Evolutionary conservation across 23 tunicate species (phyloP).

Genomic region (Oikopleura vanhoeffeni): DNA sequence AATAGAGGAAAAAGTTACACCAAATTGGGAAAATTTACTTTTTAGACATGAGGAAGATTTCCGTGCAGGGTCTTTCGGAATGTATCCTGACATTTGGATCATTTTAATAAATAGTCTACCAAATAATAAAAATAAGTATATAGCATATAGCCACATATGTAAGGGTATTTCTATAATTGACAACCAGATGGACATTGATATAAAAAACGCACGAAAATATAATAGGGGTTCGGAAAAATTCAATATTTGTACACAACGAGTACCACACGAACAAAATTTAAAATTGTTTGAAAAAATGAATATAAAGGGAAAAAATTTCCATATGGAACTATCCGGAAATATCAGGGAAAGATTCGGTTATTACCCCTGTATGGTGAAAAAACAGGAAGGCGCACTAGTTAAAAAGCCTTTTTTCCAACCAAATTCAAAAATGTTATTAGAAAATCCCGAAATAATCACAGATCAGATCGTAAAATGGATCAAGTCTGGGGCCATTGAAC

Average conservation of each 20-base stretch:
- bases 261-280: no score
- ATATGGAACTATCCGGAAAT: no score
- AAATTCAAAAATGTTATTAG: not conserved
- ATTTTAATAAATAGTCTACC: not conserved
- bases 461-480: not conserved
- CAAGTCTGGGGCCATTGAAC: not conserved
- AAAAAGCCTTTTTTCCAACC: not conserved
- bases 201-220: no score
- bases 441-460: not conserved
- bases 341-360: not conserved
- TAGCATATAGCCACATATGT: not conserved
- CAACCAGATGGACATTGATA: not conserved
- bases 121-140: not conserved
- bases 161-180: not conserved
- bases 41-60: not conserved
- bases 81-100: not conserved
- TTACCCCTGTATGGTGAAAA: not conserved
- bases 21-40: not conserved
- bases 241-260: no score
- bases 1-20: not conserved
- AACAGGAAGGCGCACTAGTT: not conserved
- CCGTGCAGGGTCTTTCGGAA: not conserved
- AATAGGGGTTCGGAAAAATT: no score
- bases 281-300: no score
- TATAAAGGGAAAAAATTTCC: no score